A percentile compares a stretch with the other conserved stretches of the same genome.
phyloP scores from a whole-genome alignment of 2,797 vertebrate genomes.

The Amniataba percoides region DNA sequence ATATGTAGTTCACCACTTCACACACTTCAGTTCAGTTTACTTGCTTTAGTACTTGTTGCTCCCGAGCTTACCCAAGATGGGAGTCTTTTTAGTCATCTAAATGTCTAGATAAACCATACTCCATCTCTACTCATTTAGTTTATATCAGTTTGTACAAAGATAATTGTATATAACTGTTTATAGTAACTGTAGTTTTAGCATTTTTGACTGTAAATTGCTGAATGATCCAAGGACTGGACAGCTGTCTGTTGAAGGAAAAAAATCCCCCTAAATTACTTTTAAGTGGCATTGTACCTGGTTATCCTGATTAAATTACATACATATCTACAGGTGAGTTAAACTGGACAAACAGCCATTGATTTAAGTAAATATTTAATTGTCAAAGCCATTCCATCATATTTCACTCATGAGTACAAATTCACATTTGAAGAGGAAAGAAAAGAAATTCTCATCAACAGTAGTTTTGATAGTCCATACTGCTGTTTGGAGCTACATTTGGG shows the following conservation, averaged over 20 bases:
- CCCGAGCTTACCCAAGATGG: not conserved
- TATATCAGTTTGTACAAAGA: conserved; percentile 39
- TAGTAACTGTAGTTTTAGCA: conserved; percentile 29
- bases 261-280: conserved; percentile 6
- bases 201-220: conserved; percentile 48
- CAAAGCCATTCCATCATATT: not conserved
- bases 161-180: conserved; percentile 47
- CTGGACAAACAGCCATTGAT: not conserved
- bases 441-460: not conserved
- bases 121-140: conserved; percentile 24
- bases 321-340: not conserved
- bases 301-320: not conserved
- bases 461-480: not conserved
- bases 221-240: not conserved
- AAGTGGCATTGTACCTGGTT: not conserved
- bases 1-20: conserved; percentile 3
- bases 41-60: conserved; percentile 31
- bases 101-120: not conserved
- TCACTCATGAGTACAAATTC: not conserved
- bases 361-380: not conserved
- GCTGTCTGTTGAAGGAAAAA: conserved; percentile 18
- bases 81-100: conserved; percentile 11
- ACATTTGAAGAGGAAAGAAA: not conserved
- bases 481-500: not conserved
- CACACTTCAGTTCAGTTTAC: conserved; percentile 22